Base-by-base conservation (phyloP, 2,113 vertebrate species). In the Notothenia rossii region DNA sequence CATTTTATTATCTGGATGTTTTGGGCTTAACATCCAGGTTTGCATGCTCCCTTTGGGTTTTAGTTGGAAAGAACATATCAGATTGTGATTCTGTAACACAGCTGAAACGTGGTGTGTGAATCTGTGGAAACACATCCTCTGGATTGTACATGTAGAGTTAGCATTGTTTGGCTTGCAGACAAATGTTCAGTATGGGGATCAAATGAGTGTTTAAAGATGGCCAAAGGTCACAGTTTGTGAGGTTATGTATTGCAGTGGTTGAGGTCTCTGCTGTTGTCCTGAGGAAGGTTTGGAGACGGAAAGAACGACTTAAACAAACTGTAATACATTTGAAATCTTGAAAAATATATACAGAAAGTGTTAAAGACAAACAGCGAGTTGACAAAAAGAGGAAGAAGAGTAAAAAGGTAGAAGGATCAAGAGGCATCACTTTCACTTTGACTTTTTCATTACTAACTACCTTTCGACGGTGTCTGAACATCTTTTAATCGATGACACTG, bases 261-360 rank as follows among this genome's bases (percentile, higher is more conserved):
- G 75, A 86, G 81, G 82, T 76, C 63, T 65, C 58, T 58, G 51
- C 83, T 72, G 67, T 60, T 60, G 3, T 80, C 68, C 84, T 83
- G 79, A 86, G 75, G 51, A 17, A 69, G 33, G 56, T 11, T 50
- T 14, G 4, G 11, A 1, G 15, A 50, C 13, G 1, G 20, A 55
- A 40, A 46, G 62, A n/a, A 29, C 29, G 29, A 29, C 29, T n/a
- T 14, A 55, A 4, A 18, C 13, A 10, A 53, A 40, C 36, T 40
- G 36, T 40, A 40, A 40, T 40, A 40, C 7, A 40, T 7, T 40
- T 1, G 36, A 40, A 40, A 40, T 40, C 36, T 36, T 36, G 36
- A 1, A 9, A 2, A 56, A 58, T 3, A n/a, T 46, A 8, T 10
- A 51, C 20, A 10, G 17, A 43, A 20, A 22, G n/a, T 10, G 9